Percentiles rank a stretch among this genome's conserved stretches.
phyloP scores from a whole-genome alignment of 2,888 invertebrate species.

The Mactromeris polynyma region DNA sequence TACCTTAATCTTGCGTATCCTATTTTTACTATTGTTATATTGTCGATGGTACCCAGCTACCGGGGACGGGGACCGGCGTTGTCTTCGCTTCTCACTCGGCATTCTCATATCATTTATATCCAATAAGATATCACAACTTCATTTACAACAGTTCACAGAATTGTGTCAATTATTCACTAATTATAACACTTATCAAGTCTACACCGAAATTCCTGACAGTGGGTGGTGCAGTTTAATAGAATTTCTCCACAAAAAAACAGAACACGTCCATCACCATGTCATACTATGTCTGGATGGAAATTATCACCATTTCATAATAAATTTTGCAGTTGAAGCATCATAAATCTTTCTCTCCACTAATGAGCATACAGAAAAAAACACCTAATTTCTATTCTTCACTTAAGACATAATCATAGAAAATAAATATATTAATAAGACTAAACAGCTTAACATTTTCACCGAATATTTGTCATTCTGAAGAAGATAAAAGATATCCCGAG shows the following conservation, averaged over 20 bases:
- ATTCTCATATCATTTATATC: conserved; percentile 2
- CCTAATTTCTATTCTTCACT: too few species aligned
- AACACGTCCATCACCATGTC: too few species aligned
- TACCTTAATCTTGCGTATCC: conserved; percentile 39
- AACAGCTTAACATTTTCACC: neutral
- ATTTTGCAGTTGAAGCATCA: too few species aligned
- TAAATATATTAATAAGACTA: neutral
- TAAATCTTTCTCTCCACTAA: too few species aligned
- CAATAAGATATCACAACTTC: neutral
- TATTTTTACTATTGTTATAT: neutral
- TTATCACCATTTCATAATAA: too few species aligned
- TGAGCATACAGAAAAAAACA: too few species aligned
- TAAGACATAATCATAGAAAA: too few species aligned
- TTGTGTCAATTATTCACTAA: neutral
- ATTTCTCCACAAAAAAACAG: too few species aligned
- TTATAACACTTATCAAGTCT: neutral
- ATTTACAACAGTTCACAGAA: neutral
- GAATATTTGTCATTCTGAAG: neutral
- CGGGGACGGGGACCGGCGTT: conserved; percentile 24
- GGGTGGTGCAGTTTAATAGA: too few species aligned
- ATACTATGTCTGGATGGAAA: too few species aligned
- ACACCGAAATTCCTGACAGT: neutral
- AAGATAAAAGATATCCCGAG: neutral
- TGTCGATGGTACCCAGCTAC: neutral
- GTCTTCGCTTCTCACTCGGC: conserved; percentile 25